Percentiles rank a stretch among this genome's conserved stretches.
These are phyloP conservation scores for Resseliella maxima DNA, from an alignment of 2,888 invertebrate genomes.

Conservation along the genomic window DNA sequence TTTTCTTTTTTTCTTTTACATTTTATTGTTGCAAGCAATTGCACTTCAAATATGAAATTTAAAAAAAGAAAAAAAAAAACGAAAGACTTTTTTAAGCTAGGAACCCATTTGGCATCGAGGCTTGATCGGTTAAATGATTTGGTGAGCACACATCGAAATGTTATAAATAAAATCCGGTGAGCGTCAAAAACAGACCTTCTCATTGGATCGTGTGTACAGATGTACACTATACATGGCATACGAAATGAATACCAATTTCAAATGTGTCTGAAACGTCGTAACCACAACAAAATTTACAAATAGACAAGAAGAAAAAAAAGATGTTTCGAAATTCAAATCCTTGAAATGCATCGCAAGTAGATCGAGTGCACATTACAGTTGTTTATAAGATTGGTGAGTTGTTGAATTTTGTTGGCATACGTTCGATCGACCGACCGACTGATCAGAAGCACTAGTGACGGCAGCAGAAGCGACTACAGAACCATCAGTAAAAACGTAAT, in stretches of 20 bases:
- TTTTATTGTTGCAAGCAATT: constrained; percentile 4
- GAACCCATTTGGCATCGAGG: background rate
- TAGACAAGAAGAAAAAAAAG: background rate
- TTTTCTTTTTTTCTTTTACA: background rate
- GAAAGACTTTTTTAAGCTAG: constrained; percentile 21
- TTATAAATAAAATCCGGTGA: constrained; percentile 9
- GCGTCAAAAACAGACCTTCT: background rate
- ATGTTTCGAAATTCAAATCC: constrained; percentile 39
- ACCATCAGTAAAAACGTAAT: background rate
- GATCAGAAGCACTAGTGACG: background rate
- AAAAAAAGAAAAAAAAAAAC: background rate
- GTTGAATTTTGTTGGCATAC: background rate
- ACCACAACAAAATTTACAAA: background rate
- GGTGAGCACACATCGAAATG: background rate
- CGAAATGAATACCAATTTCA: constrained; percentile 43
- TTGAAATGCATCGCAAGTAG: constrained; percentile 41
- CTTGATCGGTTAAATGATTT: background rate
- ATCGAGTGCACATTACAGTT: constrained; percentile 30
- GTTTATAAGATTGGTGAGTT: background rate
- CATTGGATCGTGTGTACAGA: background rate
- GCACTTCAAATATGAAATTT: background rate
- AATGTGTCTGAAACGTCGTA: background rate
- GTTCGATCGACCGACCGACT: background rate
- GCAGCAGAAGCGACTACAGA: background rate
- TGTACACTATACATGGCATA: background rate